These are phyloP conservation scores for Cistogaster globosa DNA, from an alignment of 2,888 invertebrate genomes.

Conservation along the genomic window DNA sequence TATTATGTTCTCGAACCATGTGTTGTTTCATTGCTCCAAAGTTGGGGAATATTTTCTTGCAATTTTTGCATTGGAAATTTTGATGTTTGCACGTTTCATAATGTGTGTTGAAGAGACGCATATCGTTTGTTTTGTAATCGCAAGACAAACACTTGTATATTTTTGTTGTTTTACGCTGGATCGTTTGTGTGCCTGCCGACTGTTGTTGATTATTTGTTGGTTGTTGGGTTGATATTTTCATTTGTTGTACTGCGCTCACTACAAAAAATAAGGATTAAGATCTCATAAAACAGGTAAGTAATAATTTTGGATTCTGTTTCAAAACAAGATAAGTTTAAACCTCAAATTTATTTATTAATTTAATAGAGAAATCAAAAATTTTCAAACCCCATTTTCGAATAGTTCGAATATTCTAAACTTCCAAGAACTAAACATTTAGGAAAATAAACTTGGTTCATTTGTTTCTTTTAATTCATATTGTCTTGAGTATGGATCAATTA, in stretches of 20 bases:
- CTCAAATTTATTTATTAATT: too few relatives aligned
- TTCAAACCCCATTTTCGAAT: too few relatives aligned
- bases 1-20: conserved; percentile 82
- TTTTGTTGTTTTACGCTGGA: conserved; percentile 81
- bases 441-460: too few relatives aligned
- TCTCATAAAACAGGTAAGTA: background rate
- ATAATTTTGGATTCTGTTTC: too few relatives aligned
- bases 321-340: too few relatives aligned
- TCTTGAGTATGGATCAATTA: too few relatives aligned
- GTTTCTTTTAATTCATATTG: too few relatives aligned
- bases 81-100: conserved; percentile 83
- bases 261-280: conserved; percentile 21
- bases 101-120: conserved; percentile 82
- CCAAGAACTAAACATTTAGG: too few relatives aligned
- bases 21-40: conserved; percentile 82
- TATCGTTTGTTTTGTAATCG: conserved; percentile 83
- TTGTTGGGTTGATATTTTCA: conserved; percentile 77
- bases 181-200: conserved; percentile 76
- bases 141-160: conserved; percentile 83
- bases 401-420: too few relatives aligned
- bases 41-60: conserved; percentile 82
- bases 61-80: conserved; percentile 83
- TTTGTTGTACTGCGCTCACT: conserved; percentile 77
- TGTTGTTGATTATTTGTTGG: conserved; percentile 74
- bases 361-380: too few relatives aligned